Percentiles rank a stretch among this genome's conserved stretches.
phyloP scores from a whole-genome alignment of 1,140 invertebrate species.

The Luehdorfia chinensis region DNA sequence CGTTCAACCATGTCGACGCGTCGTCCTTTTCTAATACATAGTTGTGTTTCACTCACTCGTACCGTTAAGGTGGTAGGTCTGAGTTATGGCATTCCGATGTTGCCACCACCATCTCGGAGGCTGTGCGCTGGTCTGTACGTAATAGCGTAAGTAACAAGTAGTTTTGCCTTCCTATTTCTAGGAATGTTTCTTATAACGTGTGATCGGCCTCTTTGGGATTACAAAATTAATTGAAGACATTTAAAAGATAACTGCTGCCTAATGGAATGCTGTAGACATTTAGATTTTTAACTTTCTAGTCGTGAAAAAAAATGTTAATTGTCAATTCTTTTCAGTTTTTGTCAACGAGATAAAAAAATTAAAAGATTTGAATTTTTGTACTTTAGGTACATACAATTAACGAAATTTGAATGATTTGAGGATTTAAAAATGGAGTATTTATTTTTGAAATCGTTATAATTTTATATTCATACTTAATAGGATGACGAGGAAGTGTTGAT shows the following conservation, averaged over 20 bases:
- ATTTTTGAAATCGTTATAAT: too few relatives aligned
- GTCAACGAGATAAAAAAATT: too few relatives aligned
- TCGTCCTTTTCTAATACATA: constrained; percentile 39
- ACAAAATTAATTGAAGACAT: constrained; percentile 38
- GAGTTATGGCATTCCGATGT: constrained; percentile 73
- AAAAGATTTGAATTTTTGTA: too few relatives aligned
- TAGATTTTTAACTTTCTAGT: background rate
- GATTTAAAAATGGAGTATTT: too few relatives aligned
- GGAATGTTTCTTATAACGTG: constrained; percentile 48
- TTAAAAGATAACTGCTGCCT: constrained; percentile 9
- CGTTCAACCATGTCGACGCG: constrained; percentile 67
- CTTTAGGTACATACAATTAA: too few relatives aligned
- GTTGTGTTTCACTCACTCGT: constrained; percentile 52
- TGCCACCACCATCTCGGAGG: constrained; percentile 63
- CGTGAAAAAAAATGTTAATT: too few relatives aligned
- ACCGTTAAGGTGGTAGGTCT: constrained; percentile 71
- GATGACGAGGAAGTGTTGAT: too few relatives aligned
- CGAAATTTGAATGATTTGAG: too few relatives aligned
- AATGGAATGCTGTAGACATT: too few relatives aligned
- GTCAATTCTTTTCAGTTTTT: too few relatives aligned
- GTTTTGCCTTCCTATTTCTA: constrained; percentile 54
- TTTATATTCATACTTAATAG: too few relatives aligned
- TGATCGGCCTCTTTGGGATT: constrained; percentile 48
- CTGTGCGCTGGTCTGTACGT: constrained; percentile 46
- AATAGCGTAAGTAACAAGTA: constrained; percentile 52